Evolutionary conservation across 2,113 vertebrate genomes (phyloP).

Genomic region (Melanerpes formicivorus): DNA sequence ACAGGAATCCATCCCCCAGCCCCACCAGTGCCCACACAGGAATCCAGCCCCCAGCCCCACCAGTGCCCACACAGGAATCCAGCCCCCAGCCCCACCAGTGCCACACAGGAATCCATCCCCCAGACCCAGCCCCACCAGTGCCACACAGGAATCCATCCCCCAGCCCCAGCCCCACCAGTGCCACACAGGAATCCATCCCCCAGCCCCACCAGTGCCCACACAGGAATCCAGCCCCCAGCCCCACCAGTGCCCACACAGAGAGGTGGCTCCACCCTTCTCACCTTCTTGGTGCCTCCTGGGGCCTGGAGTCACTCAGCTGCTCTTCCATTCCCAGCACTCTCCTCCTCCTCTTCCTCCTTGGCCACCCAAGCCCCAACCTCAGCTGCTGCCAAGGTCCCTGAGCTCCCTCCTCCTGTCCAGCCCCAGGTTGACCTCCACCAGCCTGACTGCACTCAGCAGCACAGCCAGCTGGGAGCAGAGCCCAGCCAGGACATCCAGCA

Average conservation of each 20-base stretch:
- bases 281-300: background rate
- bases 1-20: too few relatives aligned
- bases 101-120: too few relatives aligned
- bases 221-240: too few relatives aligned
- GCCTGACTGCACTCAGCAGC: background rate
- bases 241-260: background rate
- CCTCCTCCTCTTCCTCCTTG: background rate
- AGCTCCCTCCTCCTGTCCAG: background rate
- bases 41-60: too few relatives aligned
- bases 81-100: too few relatives aligned
- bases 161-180: too few relatives aligned
- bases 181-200: too few relatives aligned
- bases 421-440: constrained; percentile 15
- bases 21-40: too few relatives aligned
- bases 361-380: background rate
- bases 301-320: background rate
- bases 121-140: too few relatives aligned
- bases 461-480: background rate
- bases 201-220: too few relatives aligned
- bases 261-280: background rate
- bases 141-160: too few relatives aligned
- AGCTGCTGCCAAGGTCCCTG: fast-evolving
- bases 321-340: background rate
- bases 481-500: background rate
- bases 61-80: too few relatives aligned